Base-by-base conservation (phyloP, 2,113 vertebrate species). In the Tupaia tana region DNA sequence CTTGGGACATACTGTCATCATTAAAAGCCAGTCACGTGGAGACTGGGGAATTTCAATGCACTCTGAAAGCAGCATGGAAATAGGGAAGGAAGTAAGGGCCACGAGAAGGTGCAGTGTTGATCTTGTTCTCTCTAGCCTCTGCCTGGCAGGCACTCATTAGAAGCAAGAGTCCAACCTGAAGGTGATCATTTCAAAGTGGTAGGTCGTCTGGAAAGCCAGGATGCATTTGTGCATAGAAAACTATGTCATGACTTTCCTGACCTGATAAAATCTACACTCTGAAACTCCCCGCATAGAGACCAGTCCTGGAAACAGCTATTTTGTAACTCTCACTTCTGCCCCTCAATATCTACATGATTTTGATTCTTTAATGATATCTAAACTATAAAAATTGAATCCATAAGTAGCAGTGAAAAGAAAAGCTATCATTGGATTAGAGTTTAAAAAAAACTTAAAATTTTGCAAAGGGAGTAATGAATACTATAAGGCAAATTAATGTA, bases 401-500 rank as follows among this genome's bases (percentile, higher is more conserved):
- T 88, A 90, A 95, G 56, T 64, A 95, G 82, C 27, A 86, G 22
- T 75, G 2, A 75, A 92, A 22, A 82, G 24, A 74, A 64, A 85
- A 61, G 66, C 7, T 58, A 84, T 2, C 34, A 78, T 94, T 61
- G 77, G 66, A 89, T 95, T 89, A 88, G 22, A 58, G 43, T 85
- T 96, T 96, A n/a, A 90, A 91, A 91, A 95, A 89, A 96, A 95
- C 66, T 89, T 92, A 67, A 92, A 86, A 74, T 34, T 95, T 96
- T 89, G 4, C 58, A 84, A 84, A 94, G 59, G 71, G 92, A 94
- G 96, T 92, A 64, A 86, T 96, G 91, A 96, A 24, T 93, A 82
- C n/a, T 97, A 6, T 95, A 94, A 89, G 71, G 25, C 58, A 96
- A 96, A 93, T 97, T 95, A 95, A 96, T 88, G 61, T 91, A 94